Conservation (phyloP, 1,140 invertebrate genomes). For the Goniozus legneri region DNA sequence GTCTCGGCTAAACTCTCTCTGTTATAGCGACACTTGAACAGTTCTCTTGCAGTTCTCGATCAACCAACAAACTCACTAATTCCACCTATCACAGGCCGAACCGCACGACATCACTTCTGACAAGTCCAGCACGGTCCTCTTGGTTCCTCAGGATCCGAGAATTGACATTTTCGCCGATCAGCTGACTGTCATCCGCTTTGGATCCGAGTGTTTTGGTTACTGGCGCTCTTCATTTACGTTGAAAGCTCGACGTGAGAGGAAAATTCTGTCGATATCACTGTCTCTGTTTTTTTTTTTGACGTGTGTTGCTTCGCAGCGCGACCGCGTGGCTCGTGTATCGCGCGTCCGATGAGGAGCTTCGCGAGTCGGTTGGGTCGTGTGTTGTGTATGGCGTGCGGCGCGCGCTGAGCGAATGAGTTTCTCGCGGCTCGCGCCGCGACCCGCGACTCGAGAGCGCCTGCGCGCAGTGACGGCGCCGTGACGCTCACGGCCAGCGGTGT, state of each 20-base stretch:
- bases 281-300: background rate
- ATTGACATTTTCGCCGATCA: background rate
- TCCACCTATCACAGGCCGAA: background rate
- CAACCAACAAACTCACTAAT: background rate
- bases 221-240: too few relatives aligned
- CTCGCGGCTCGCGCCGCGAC: constrained; percentile 41
- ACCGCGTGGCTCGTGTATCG: constrained; percentile 38
- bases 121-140: too few relatives aligned
- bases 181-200: background rate
- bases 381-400: constrained; percentile 49
- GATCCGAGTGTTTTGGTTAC: background rate
- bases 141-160: background rate
- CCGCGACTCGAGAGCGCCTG: constrained; percentile 47
- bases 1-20: background rate
- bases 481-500: background rate
- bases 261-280: too few relatives aligned
- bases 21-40: too few relatives aligned
- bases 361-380: constrained; percentile 23
- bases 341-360: constrained; percentile 20
- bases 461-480: constrained; percentile 29
- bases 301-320: constrained; percentile 7
- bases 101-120: background rate
- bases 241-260: too few relatives aligned
- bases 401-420: constrained; percentile 54
- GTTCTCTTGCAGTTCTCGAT: too few relatives aligned